Percentiles rank a stretch among this genome's conserved stretches.
Conservation (phyloP, 2,113 vertebrate species). For the Anguilla rostrata region DNA sequence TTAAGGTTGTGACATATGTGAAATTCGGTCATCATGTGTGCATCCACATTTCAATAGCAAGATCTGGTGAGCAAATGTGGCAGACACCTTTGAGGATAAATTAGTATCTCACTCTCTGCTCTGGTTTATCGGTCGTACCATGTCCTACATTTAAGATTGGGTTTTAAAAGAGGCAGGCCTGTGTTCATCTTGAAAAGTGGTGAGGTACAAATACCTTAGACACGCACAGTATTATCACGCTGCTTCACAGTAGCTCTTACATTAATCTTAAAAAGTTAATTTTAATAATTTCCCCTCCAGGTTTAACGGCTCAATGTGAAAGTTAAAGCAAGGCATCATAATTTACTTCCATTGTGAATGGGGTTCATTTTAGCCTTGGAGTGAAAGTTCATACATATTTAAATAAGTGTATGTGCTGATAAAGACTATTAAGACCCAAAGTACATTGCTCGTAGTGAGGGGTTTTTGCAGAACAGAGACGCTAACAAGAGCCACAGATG, state of each 20-base stretch:
- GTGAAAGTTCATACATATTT: background rate
- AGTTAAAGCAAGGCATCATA: background rate
- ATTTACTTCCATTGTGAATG: background rate
- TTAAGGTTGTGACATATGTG: background rate
- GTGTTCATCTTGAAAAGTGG: background rate
- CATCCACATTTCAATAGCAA: background rate
- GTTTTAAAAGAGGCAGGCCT: background rate
- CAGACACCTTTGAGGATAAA: too few relatives aligned
- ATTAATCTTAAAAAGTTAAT: background rate
- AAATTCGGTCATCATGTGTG: background rate
- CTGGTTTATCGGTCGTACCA: too few relatives aligned
- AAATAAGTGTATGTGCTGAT: background rate
- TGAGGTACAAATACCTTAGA: background rate
- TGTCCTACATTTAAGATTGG: background rate
- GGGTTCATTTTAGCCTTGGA: background rate
- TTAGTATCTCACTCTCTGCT: too few relatives aligned
- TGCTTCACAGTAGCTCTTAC: background rate
- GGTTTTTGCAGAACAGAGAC: background rate
- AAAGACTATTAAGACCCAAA: background rate
- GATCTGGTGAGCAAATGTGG: background rate
- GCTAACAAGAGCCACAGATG: background rate
- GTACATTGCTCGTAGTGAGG: background rate
- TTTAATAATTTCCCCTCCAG: slow-evolving; percentile 1
- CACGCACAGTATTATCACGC: background rate
- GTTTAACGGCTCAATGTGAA: background rate